phyloP scores from a whole-genome alignment of 2,888 invertebrate species.

The Aethes cnicana region DNA sequence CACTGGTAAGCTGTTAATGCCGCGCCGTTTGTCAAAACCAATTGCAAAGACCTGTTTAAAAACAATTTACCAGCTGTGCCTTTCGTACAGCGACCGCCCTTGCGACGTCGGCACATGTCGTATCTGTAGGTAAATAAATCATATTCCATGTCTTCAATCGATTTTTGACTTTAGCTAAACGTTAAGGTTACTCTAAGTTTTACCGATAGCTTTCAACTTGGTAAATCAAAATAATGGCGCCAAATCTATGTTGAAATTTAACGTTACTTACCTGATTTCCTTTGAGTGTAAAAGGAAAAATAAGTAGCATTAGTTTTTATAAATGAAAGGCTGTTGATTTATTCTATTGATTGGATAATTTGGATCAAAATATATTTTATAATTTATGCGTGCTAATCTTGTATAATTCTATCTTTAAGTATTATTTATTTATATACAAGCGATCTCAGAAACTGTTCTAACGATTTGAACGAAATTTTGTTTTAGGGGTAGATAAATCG shows the following conservation, averaged over 20 bases:
- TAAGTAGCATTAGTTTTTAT: constrained; percentile 11
- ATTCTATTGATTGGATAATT: no score
- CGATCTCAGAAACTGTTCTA: no score
- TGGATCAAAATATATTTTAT: no score
- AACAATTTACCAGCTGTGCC: constrained; percentile 96
- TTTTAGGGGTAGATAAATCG: no score
- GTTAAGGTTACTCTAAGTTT: neutral
- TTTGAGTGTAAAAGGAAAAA: constrained; percentile 35
- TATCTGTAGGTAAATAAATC: constrained; percentile 90
- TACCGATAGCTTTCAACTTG: constrained; percentile 26
- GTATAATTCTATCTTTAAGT: no score
- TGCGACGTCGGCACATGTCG: constrained; percentile 98
- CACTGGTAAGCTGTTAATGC: constrained; percentile 78
- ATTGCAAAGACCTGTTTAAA: constrained; percentile 60
- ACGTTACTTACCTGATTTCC: constrained; percentile 51
- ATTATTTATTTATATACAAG: no score
- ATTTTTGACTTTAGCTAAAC: neutral
- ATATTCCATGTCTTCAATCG: constrained; percentile 60
- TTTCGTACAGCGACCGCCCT: constrained; percentile 98
- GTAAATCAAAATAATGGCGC: constrained; percentile 70
- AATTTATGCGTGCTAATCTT: no score
- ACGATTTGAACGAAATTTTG: no score
- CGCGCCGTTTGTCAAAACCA: constrained; percentile 59
- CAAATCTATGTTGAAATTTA: constrained; percentile 48
- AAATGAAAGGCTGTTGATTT: no score